Evolutionary conservation across 2,797 vertebrate genomes (phyloP).

Genomic region (Chelonia mydas): DNA sequence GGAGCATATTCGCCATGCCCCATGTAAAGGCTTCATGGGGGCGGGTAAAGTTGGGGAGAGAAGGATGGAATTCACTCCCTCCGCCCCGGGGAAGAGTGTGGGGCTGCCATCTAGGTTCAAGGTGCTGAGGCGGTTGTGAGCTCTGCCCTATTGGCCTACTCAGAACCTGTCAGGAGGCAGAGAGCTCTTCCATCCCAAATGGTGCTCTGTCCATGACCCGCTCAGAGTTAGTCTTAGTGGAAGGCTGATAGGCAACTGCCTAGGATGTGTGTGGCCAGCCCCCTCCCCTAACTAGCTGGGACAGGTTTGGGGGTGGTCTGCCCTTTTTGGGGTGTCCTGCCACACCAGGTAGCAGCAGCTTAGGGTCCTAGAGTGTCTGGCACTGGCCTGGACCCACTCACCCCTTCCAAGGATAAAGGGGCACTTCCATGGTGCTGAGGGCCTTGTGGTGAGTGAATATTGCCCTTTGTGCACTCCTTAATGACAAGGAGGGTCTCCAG

Average conservation of each 20-base stretch:
- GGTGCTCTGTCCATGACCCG: background rate
- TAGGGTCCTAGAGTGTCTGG: too few relatives aligned
- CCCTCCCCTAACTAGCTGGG: too few relatives aligned
- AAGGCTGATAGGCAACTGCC: background rate
- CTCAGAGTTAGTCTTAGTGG: background rate
- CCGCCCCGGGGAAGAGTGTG: background rate
- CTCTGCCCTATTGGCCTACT: background rate
- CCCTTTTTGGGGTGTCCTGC: constrained; percentile 27
- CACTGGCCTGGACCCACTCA: too few relatives aligned
- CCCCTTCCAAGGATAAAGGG: accelerated
- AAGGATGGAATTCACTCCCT: background rate
- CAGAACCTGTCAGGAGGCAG: background rate
- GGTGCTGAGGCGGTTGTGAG: background rate
- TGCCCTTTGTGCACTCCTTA: constrained; percentile 38
- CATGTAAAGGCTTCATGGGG: background rate
- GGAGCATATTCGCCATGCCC: background rate
- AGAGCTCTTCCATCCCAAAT: background rate
- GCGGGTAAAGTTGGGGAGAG: background rate
- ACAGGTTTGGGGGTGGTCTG: background rate
- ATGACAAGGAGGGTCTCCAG: background rate
- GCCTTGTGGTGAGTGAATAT: constrained; percentile 23
- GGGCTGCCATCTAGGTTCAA: background rate
- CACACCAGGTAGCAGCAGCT: background rate
- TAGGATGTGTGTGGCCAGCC: background rate
- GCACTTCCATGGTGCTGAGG: constrained; percentile 35